Evolutionary conservation across 1,140 invertebrate species (phyloP), one percentile per base, ranked within the genome.

Genomic region (Archegozetes longisetosus): DNA sequence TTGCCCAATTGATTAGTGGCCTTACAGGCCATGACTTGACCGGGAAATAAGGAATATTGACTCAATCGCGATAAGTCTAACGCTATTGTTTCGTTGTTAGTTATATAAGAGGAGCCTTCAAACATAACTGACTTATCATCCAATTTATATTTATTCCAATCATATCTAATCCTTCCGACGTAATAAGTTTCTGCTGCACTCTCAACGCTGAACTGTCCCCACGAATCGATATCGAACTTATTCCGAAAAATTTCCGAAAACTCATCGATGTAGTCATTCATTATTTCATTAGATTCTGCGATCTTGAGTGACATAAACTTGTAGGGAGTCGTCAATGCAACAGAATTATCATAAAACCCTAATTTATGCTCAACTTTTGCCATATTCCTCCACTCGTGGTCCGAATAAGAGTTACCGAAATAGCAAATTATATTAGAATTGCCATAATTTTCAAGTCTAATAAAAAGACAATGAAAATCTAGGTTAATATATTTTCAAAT

Each of bases 221-320:
- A 40, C 32, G 32, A 40, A 22, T 58, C 6, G 50, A 53, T 32
- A 47, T 22, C n/a, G 26, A 40, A 20, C 50, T 47, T n/a, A 50
- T 47, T 17, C 17, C 46, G 2, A 49, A 28, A 53, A 50, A 25
- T 6, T 58, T 51, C 27, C 26, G 13, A 28, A 58, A 53, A 27
- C 13, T 53, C 47, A 53, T 58, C 48, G 14, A 58, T 32, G 24
- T 50, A 51, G 40, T 58, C 27, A 25, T 58, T 58, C 9, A 58
- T 17, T 3, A 47, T 20, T 24, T 58, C 48, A 53, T 51, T 58
- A 1, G 57, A n/a, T 32, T 58, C 57, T 46, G n/a, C 1, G 28
- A 58, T 26, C 27, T 53, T 50, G 9, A 23, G 17, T 32, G 57
- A 51, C 57, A 58, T 58, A 53, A 24, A 58, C 40, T 58, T 58